Percentiles rank a stretch among this genome's conserved stretches.
phyloP scores from a whole-genome alignment of 2,888 invertebrate genomes.

The Brachyopa scutellaris region DNA sequence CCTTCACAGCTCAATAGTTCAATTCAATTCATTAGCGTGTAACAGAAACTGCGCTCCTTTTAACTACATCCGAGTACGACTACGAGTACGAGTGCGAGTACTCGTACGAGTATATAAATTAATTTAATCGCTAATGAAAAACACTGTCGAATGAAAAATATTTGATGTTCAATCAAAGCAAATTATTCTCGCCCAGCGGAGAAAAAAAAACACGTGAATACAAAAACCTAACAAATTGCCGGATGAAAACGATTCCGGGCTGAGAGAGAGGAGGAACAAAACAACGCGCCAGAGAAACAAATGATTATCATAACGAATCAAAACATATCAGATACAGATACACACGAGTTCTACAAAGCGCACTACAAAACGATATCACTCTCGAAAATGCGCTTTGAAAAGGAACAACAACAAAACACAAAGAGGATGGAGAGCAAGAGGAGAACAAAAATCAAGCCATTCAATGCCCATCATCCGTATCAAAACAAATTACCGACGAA shows the following conservation, averaged over 20 bases:
- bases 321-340: conserved; percentile 25
- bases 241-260: conserved; percentile 6
- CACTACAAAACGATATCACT: conserved; percentile 39
- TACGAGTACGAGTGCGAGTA: too few species aligned
- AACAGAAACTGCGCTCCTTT: too few species aligned
- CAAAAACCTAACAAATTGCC: conserved; percentile 1
- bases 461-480: conserved; percentile 74
- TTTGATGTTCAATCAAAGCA: conserved; percentile 10
- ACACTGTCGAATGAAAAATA: too few species aligned
- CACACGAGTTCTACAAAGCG: conserved; percentile 8
- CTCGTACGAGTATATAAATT: too few species aligned
- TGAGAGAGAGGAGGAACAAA: conserved; percentile 5
- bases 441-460: neutral
- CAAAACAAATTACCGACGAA: conserved; percentile 80
- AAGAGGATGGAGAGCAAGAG: neutral
- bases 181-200: conserved; percentile 8
- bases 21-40: too few species aligned
- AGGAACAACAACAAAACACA: neutral
- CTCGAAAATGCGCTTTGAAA: conserved; percentile 6
- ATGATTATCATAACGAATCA: conserved; percentile 36
- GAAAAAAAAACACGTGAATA: too few species aligned
- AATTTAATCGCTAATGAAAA: too few species aligned
- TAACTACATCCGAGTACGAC: too few species aligned
- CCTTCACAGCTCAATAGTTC: too few species aligned
- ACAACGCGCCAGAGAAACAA: conserved; percentile 7